phyloP scores from a whole-genome alignment of 2,888 invertebrate species.

The Noctua janthina region DNA sequence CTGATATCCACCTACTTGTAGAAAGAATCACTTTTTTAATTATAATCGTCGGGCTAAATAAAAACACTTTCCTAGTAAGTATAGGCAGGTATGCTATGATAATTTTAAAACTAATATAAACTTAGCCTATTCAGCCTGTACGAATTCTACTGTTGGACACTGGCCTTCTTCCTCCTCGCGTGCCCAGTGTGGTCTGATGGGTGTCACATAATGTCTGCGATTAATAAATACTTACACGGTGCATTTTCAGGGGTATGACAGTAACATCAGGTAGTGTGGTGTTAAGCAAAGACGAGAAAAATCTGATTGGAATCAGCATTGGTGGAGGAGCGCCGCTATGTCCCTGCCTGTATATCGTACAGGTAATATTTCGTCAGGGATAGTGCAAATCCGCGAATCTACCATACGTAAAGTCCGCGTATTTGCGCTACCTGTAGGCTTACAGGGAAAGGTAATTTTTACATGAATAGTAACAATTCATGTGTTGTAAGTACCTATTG shows the following conservation, averaged over 20 bases:
- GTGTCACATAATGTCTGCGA: background rate
- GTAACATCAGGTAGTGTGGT: conserved; percentile 98
- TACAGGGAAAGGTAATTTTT: too few relatives aligned
- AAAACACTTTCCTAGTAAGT: background rate
- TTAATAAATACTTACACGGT: background rate
- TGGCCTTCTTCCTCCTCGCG: background rate
- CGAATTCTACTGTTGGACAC: background rate
- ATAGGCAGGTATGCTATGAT: background rate
- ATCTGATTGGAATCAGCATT: conserved; percentile 99
- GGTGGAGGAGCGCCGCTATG: conserved; percentile 98
- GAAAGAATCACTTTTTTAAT: background rate
- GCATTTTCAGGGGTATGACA: conserved; percentile 97
- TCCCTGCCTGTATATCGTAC: conserved; percentile 99
- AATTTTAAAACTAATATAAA: background rate
- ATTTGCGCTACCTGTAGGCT: too few relatives aligned
- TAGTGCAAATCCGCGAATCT: too few relatives aligned
- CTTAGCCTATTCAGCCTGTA: background rate
- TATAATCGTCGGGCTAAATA: background rate
- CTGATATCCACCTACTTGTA: background rate
- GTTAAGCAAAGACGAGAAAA: conserved; percentile 97
- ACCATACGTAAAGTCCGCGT: too few relatives aligned
- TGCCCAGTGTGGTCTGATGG: too few relatives aligned
- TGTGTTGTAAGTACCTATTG: too few relatives aligned
- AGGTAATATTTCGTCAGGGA: conserved; percentile 88
- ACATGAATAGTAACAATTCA: too few relatives aligned